These are phyloP conservation scores for Stichopus chloronotus DNA, from an alignment of 35 echinoderm and acorn worm species.

Conservation along the genomic window DNA sequence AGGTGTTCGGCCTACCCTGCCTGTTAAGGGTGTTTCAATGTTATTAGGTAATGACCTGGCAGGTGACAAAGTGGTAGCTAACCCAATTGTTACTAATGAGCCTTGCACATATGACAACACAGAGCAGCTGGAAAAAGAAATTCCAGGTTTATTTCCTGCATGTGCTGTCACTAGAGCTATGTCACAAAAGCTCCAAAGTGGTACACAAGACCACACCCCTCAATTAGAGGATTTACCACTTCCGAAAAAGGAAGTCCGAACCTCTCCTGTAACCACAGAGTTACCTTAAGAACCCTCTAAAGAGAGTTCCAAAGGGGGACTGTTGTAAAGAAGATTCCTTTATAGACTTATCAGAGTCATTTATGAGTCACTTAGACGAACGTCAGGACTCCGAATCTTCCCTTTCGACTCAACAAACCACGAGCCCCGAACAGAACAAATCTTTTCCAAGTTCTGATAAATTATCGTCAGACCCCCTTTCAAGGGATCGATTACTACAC, in stretches of 20 bases:
- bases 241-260: too few relatives aligned
- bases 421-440: not conserved
- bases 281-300: not conserved
- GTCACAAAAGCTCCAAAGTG: not conserved
- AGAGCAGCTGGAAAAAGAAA: not conserved
- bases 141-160: slow-evolving; percentile 11
- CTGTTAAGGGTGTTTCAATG: slow-evolving; percentile 36
- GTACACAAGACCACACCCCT: not conserved
- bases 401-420: not conserved
- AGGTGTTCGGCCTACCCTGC: slow-evolving; percentile 20
- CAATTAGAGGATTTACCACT: too few relatives aligned
- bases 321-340: not conserved
- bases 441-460: not conserved
- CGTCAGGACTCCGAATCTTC: not conserved
- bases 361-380: slow-evolving; percentile 3
- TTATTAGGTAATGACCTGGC: slow-evolving; percentile 56
- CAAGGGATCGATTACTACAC: not conserved
- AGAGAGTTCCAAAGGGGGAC: too few relatives aligned
- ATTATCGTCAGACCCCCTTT: not conserved
- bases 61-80: slow-evolving; percentile 39
- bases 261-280: not conserved
- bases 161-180: slow-evolving; percentile 55
- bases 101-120: not conserved
- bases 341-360: not conserved
- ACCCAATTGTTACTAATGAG: slow-evolving; percentile 46